Evolutionary conservation across 1,140 invertebrate genomes (phyloP).

Genomic region (Dendrolimus kikuchii): DNA sequence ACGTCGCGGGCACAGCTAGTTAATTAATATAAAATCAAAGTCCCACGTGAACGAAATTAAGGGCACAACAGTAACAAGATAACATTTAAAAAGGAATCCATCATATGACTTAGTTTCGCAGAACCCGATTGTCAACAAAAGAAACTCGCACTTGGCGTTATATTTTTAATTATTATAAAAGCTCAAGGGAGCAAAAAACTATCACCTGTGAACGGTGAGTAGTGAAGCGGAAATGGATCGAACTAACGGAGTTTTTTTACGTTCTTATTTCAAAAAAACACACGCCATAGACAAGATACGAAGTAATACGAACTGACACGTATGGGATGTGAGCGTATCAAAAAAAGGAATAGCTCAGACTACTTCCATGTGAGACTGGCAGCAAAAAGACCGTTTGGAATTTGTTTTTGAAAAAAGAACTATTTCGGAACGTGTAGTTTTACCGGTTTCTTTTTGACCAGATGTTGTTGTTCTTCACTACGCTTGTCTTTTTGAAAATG

Average conservation of each 20-base stretch:
- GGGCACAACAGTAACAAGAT: too few species aligned
- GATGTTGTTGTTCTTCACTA: too few species aligned
- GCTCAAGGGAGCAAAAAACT: constrained; percentile 28
- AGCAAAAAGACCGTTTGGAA: constrained; percentile 5
- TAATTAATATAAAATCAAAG: too few species aligned
- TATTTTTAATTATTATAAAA: constrained; percentile 60
- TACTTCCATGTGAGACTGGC: constrained; percentile 15
- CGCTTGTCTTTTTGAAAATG: too few species aligned
- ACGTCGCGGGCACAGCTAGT: too few species aligned
- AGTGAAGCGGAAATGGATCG: constrained; percentile 60
- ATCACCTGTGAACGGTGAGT: constrained; percentile 57
- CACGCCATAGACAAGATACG: constrained; percentile 55
- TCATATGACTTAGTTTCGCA: too few species aligned
- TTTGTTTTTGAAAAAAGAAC: neutral
- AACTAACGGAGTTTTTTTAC: constrained; percentile 55
- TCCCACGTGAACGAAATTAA: too few species aligned
- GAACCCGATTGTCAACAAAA: too few species aligned
- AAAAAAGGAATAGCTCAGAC: constrained; percentile 33
- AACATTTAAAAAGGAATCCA: too few species aligned
- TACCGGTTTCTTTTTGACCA: too few species aligned
- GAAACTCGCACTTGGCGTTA: constrained; percentile 17
- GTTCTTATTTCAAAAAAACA: constrained; percentile 38
- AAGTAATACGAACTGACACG: constrained; percentile 46
- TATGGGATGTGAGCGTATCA: constrained; percentile 42
- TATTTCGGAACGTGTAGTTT: too few species aligned